Base-by-base conservation (phyloP, 1,140 invertebrate species). In the Microplitis demolitor region DNA sequence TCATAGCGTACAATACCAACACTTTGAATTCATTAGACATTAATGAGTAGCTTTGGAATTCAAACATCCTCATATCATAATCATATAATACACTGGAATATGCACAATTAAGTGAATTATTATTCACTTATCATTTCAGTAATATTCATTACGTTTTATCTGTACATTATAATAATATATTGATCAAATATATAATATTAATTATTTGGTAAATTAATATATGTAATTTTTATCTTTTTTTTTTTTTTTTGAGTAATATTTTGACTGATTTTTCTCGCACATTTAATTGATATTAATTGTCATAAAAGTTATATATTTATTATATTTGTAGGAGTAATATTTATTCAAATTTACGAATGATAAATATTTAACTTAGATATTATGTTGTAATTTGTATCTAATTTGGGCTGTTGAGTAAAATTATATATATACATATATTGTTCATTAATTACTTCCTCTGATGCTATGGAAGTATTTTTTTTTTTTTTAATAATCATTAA, bases 211-310 rank as follows among this genome's bases (percentile, higher is more conserved):
- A 24, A 24, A 24, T 24, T 24, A 24, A 24, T 24, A 24, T 24
- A 24, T 24, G 24, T 24, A 24, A 24, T 24, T 24, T 24, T 24
- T n/a, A 8, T 8, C 35, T 50, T 50, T 51, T 34, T 33, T 54
- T 54, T 67, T 50, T 54, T 67, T n/a, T 14, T 35, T 50, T 50
- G 31, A 51, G 39, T 31, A 67, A 51, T 24, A 24, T 24, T 67
- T 67, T 53, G 66, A 67, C 66, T 67, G 66, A 67, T 67, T 67
- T 67, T 67, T 67, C 66, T 67, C 66, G 66, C 66, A 67, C 66
- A 67, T 67, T 58, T 58, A 58, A 58, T 24, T 67, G 50, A 67
- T 45, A 67, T 67, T 67, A 24, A 67, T 67, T 50, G 50, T 53
- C 66, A 50, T 33, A 13, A 54, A 39, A 67, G 34, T 39, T 31